These are phyloP conservation scores for Dolichopus griseipennis DNA, from an alignment of 2,888 invertebrate genomes.

Conservation along the genomic window DNA sequence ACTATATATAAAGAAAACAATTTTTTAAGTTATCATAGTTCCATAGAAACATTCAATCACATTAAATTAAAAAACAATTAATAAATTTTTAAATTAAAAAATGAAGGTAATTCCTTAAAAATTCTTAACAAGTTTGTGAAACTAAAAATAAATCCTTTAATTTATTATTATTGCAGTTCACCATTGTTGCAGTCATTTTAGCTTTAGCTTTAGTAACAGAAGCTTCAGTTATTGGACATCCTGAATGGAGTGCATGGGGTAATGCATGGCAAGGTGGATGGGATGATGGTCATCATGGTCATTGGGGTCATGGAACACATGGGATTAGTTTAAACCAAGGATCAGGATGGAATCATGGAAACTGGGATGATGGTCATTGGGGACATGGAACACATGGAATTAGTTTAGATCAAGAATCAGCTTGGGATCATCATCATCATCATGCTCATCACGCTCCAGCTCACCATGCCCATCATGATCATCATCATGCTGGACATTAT, in stretches of 20 bases:
- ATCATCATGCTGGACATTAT: too few species aligned
- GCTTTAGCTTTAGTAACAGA: constrained; percentile 23
- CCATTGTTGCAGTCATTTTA: constrained; percentile 21
- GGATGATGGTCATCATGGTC: not conserved
- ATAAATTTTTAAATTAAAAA: too few species aligned
- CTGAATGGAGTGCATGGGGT: not conserved
- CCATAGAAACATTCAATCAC: too few species aligned
- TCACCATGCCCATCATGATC: too few species aligned
- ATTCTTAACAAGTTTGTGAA: too few species aligned
- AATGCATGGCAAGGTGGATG: not conserved
- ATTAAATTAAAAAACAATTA: too few species aligned
- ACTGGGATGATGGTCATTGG: constrained; percentile 34
- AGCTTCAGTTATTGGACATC: constrained; percentile 16
- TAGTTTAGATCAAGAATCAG: constrained; percentile 36
- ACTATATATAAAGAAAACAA: too few species aligned
- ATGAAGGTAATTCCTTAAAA: too few species aligned
- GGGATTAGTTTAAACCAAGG: not conserved
- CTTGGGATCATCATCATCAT: not conserved
- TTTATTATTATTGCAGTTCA: constrained; percentile 12
- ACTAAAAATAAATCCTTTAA: too few species aligned
- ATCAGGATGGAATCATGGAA: constrained; percentile 19
- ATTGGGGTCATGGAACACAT: not conserved
- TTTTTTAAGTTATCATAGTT: too few species aligned
- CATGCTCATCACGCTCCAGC: too few species aligned
- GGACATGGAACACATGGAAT: constrained; percentile 35